Evolutionary conservation across 2,113 vertebrate species (phyloP).

Genomic region (Probosciger aterrimus): DNA sequence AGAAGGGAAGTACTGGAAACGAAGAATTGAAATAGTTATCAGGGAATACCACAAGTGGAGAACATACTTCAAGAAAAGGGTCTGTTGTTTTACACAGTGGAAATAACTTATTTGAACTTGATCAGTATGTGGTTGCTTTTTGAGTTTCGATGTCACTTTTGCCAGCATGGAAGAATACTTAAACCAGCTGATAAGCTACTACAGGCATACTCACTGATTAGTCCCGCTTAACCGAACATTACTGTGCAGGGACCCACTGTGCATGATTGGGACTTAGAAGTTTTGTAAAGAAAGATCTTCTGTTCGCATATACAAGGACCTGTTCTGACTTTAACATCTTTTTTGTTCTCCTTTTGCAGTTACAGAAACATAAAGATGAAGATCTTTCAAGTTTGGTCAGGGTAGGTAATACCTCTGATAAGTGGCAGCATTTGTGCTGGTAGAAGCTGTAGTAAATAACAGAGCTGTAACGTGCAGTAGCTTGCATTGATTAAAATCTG

Average conservation of each 20-base stretch:
- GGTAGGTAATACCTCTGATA: constrained; percentile 71
- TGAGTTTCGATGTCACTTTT: not conserved
- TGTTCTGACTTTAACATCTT: not conserved
- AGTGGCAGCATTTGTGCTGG: not conserved
- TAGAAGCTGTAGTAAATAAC: not conserved
- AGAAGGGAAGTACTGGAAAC: constrained; percentile 93
- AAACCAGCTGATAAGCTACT: not conserved
- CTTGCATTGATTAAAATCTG: constrained; percentile 7
- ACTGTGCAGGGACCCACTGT: not conserved
- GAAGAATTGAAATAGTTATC: constrained; percentile 94
- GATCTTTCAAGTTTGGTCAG: constrained; percentile 95
- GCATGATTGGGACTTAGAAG: not conserved
- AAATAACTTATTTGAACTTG: not conserved
- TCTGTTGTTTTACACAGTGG: constrained; percentile 42
- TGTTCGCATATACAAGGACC: not conserved
- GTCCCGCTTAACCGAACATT: not conserved
- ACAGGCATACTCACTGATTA: not conserved
- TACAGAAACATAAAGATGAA: constrained; percentile 97
- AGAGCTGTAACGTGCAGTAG: not conserved
- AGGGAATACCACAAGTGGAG: constrained; percentile 99
- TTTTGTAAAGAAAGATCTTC: not conserved
- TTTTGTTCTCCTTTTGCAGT: constrained; percentile 70
- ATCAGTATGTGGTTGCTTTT: not conserved
- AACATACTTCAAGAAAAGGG: constrained; percentile 98
- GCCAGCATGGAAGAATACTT: not conserved